Base-by-base conservation (phyloP, 2,888 invertebrate species). In the Philopedon plagiatum region DNA sequence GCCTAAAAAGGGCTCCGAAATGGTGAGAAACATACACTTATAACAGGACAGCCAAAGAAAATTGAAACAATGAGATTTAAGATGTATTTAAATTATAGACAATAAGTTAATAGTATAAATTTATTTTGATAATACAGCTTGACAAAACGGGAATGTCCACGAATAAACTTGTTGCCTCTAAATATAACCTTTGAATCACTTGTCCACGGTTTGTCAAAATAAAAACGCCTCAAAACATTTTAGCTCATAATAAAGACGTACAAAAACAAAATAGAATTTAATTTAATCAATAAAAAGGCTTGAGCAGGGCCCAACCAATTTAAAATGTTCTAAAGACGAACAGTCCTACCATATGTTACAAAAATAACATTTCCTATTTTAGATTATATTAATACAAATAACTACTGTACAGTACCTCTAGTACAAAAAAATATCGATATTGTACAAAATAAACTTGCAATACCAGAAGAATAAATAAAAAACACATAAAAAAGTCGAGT, bases 71-170 rank as follows among this genome's bases (percentile, higher is more conserved):
- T 61, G 51, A 68, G 54, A 68, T 49, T 61, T 68, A 64, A 57
- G 13, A 70, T 70, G 63, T 64, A 70, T 70, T 63, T 70, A 70
- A 77, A 76, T 72, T 68, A 77, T 57, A 81, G 78, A 81, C 81
- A 81, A 80, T 79, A 79, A 80, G 77, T 81, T 80, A 83, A 83
- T 84, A 82, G 82, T 84, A 84, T 83, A 84, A 83, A 83, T 84
- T 84, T 84, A 83, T 83, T 75, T 83, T 81, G 79, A 82, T 83
- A 83, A 84, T 84, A 84, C 83, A 84, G 83, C 81, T 81, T 84
- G 84, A 84, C 83, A 84, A 73, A 84, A 83, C 81, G 82, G 84
- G 84, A 84, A 84, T 84, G 84, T 84, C 83, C 78, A 81, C 81
- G 82, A 83, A 81, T 82, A 77, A 75, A 71, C 64, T 65, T 71